Percentiles rank a stretch among this genome's conserved stretches.
These are phyloP conservation scores for Sepiola atlantica DNA, from an alignment of 2,888 invertebrate genomes.

Conservation along the genomic window DNA sequence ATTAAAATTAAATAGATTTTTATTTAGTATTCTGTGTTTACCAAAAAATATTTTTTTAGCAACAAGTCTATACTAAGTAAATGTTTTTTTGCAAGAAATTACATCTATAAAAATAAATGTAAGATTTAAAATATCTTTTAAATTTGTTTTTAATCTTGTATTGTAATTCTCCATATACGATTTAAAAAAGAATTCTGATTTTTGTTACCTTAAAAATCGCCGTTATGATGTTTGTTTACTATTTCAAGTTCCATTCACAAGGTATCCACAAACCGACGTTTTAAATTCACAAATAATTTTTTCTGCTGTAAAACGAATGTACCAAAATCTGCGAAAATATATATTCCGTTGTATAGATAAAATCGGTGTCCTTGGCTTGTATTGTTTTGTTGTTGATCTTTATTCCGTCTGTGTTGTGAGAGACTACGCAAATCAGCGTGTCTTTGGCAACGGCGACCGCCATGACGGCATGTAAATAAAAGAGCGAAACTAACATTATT, in stretches of 20 bases:
- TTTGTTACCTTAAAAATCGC: slow-evolving; percentile 47
- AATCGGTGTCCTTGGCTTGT: not conserved
- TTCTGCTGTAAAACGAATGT: not conserved
- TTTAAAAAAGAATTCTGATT: slow-evolving; percentile 34
- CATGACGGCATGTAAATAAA: not conserved
- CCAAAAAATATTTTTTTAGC: not conserved
- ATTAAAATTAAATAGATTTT: too few relatives aligned
- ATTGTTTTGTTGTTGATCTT: not conserved
- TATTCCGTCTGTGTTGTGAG: not conserved
- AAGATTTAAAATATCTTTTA: too few relatives aligned
- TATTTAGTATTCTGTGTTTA: not conserved
- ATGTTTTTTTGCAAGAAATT: not conserved
- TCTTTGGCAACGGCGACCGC: not conserved
- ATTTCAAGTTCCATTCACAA: not conserved
- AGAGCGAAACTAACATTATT: not conserved
- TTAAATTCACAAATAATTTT: not conserved
- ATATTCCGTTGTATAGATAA: not conserved
- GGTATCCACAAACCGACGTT: not conserved
- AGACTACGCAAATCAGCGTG: slow-evolving; percentile 8
- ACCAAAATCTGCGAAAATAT: not conserved
- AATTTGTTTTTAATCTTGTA: not conserved
- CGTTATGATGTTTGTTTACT: slow-evolving; percentile 50
- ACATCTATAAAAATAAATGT: too few relatives aligned
- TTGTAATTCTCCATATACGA: not conserved
- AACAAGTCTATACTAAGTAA: not conserved